Evolutionary conservation across 2,797 vertebrate species (phyloP).

Genomic region (Semaprochilodus insignis): DNA sequence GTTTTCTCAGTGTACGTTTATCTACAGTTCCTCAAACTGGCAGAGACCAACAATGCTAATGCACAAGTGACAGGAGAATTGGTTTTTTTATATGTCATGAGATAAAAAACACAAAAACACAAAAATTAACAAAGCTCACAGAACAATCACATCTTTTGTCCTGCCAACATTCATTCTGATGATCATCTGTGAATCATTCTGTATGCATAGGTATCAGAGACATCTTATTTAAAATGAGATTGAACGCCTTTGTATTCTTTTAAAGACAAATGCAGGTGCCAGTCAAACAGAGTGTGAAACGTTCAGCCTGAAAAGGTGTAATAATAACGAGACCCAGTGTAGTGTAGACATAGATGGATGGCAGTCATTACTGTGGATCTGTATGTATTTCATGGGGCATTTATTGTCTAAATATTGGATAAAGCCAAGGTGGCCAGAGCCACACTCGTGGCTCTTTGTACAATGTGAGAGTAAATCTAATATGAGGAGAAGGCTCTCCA

Average conservation of each 20-base stretch:
- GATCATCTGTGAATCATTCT: slow-evolving; percentile 34
- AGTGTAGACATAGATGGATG: slow-evolving; percentile 42
- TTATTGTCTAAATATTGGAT: slow-evolving; percentile 61
- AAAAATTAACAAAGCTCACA: background rate
- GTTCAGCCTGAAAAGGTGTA: slow-evolving; percentile 27
- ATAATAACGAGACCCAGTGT: slow-evolving; percentile 39
- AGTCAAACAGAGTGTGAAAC: slow-evolving; percentile 26
- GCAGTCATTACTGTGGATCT: slow-evolving; percentile 37
- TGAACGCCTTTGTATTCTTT: slow-evolving; percentile 33
- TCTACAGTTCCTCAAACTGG: background rate
- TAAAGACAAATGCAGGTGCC: slow-evolving; percentile 22
- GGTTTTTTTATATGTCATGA: background rate
- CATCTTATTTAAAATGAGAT: slow-evolving; percentile 36
- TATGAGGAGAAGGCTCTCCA: slow-evolving; percentile 47
- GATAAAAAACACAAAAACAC: background rate
- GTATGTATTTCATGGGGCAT: slow-evolving; percentile 60
- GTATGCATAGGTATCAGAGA: slow-evolving; percentile 31
- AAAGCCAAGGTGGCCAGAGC: slow-evolving; percentile 30
- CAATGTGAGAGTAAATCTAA: slow-evolving; percentile 53
- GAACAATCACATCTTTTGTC: background rate
- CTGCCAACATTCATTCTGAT: background rate
- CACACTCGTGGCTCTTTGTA: slow-evolving; percentile 38
- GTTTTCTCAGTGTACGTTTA: background rate
- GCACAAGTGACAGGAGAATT: background rate
- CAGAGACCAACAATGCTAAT: background rate